Evolutionary conservation across 2,888 invertebrate species (phyloP).

Genomic region (Stenodera caucasica): DNA sequence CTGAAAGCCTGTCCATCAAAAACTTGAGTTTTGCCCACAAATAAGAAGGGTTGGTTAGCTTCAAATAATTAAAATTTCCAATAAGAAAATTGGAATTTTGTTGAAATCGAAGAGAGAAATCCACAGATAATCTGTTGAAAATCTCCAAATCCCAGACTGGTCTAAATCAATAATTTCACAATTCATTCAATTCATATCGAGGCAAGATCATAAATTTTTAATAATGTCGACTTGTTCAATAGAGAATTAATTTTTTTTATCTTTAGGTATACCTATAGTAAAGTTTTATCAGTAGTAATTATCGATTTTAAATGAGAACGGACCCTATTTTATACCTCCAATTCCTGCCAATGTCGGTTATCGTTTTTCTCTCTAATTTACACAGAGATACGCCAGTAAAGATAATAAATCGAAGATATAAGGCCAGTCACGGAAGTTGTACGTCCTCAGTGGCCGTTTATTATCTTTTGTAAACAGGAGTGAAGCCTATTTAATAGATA

Average conservation of each 20-base stretch:
- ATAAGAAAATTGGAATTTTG: no score
- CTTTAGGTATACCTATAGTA: neutral
- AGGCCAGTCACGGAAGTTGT: conserved; percentile 26
- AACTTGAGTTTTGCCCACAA: no score
- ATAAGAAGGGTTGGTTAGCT: no score
- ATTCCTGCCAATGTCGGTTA: conserved; percentile 17
- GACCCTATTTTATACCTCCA: conserved; percentile 5
- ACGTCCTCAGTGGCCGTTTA: conserved; percentile 26
- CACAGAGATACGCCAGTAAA: conserved; percentile 23
- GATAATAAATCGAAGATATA: conserved; percentile 28
- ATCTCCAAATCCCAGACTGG: conserved; percentile 46
- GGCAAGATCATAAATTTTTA: conserved; percentile 50
- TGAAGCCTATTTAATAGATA: neutral
- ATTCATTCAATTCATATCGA: conserved; percentile 45
- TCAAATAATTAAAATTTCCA: no score
- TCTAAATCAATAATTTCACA: conserved; percentile 47
- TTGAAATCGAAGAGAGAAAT: no score
- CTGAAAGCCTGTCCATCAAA: no score
- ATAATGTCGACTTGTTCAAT: conserved; percentile 47
- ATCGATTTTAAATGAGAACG: conserved; percentile 6
- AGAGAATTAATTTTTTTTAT: conserved; percentile 31
- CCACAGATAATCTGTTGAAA: conserved; percentile 54
- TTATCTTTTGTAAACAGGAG: conserved; percentile 29
- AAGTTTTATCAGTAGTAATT: conserved; percentile 1
- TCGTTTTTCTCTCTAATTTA: conserved; percentile 32